Percentiles rank a stretch among this genome's conserved stretches.
Evolutionary conservation across 2,888 invertebrate genomes (phyloP).

Genomic region (Phyllotreta cruciferae): DNA sequence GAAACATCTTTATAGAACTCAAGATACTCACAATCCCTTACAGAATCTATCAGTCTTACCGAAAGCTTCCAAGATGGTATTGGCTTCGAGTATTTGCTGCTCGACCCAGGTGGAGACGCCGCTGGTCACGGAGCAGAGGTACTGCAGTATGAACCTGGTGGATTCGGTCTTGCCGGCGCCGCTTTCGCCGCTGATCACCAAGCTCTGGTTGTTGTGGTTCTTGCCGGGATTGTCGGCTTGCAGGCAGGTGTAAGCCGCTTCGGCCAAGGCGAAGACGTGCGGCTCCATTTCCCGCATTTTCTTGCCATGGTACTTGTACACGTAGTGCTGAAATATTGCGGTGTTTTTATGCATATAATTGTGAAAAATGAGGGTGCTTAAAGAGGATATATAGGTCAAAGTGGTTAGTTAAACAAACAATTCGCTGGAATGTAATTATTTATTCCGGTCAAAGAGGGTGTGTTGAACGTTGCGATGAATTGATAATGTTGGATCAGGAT

Average conservation of each 20-base stretch:
- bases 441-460: no score
- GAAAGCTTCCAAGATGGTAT: constrained; percentile 91
- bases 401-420: neutral
- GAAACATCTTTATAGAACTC: no score
- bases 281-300: constrained; percentile 84
- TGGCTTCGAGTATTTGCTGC: constrained; percentile 92
- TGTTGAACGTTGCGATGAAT: no score
- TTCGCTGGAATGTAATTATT: no score
- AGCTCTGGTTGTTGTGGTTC: constrained; percentile 71
- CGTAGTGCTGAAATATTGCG: constrained; percentile 72
- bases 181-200: constrained; percentile 85
- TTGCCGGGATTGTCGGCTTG: constrained; percentile 59
- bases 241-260: constrained; percentile 83
- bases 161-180: constrained; percentile 95
- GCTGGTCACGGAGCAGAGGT: constrained; percentile 84
- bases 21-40: no score
- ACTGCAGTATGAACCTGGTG: constrained; percentile 90
- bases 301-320: constrained; percentile 81
- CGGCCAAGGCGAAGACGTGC: constrained; percentile 90
- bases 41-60: no score
- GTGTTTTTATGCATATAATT: neutral
- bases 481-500: no score
- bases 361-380: no score
- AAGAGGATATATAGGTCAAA: neutral
- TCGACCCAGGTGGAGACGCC: constrained; percentile 92